Evolutionary conservation across 1,140 invertebrate species (phyloP).

Genomic region (Stegodyphus dumicola): DNA sequence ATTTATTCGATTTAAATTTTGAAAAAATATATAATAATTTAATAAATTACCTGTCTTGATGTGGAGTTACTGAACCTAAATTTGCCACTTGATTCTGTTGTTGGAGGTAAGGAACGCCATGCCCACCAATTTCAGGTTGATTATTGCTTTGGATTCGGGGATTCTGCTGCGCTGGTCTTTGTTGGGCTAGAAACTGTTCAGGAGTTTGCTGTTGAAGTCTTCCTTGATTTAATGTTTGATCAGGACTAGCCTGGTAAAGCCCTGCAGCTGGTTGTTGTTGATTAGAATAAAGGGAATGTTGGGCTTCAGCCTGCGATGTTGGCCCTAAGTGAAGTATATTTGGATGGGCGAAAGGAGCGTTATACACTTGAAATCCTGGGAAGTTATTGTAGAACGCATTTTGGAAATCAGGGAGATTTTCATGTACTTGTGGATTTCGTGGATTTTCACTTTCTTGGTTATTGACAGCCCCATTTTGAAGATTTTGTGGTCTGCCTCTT

Average conservation of each 20-base stretch:
- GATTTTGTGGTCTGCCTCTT: not conserved
- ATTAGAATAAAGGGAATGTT: not conserved
- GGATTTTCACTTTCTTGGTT: not conserved
- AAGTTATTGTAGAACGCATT: slow-evolving; percentile 19
- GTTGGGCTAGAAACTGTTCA: no score
- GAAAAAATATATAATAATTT: no score
- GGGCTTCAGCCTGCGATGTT: not conserved
- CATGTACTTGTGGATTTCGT: not conserved
- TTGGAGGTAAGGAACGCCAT: not conserved
- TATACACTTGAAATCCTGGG: not conserved
- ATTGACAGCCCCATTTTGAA: not conserved
- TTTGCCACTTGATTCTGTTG: not conserved
- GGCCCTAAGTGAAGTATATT: not conserved
- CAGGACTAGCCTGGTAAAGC: no score
- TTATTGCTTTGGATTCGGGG: not conserved
- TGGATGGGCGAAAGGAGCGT: not conserved
- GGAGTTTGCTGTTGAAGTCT: no score
- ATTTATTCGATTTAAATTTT: not conserved
- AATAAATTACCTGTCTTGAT: slow-evolving; percentile 20
- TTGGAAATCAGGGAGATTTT: slow-evolving; percentile 20
- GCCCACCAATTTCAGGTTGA: not conserved
- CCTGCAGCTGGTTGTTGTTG: no score
- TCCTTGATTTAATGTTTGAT: no score
- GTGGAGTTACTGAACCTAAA: not conserved
- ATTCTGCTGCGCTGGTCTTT: no score